Percentiles rank a stretch among this genome's conserved stretches.
Conservation (phyloP, 2,888 invertebrate species). For the Dascillus cervinus region DNA sequence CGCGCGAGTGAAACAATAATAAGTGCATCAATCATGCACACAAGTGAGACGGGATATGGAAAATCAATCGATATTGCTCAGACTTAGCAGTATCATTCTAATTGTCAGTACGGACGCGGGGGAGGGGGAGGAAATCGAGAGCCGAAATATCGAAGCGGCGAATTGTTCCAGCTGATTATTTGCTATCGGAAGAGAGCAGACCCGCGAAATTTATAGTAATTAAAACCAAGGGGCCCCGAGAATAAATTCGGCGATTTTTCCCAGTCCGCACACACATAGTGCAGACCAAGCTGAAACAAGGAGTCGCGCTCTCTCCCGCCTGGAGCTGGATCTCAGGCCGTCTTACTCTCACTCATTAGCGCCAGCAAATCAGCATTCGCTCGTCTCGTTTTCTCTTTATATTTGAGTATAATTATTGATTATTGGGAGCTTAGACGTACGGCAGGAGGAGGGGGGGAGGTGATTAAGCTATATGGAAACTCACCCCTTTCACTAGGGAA, state of each 20-base stretch:
- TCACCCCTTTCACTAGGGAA: constrained; percentile 44
- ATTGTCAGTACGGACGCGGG: constrained; percentile 32
- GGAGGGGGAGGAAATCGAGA: constrained; percentile 14
- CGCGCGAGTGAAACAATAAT: constrained; percentile 30
- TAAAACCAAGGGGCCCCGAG: no score
- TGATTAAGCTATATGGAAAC: constrained; percentile 54
- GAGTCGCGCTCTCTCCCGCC: constrained; percentile 34
- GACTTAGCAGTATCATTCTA: constrained; percentile 42
- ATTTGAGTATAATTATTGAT: constrained; percentile 57
- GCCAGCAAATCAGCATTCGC: constrained; percentile 36
- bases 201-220: no score
- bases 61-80: constrained; percentile 42
- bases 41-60: constrained; percentile 23
- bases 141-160: constrained; percentile 19
- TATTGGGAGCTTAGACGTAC: constrained; percentile 46
- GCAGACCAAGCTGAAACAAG: constrained; percentile 26
- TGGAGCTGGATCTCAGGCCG: constrained; percentile 12
- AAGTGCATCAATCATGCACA: constrained; percentile 33
- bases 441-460: constrained; percentile 40
- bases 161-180: constrained; percentile 14
- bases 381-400: constrained; percentile 46
- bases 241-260: no score
- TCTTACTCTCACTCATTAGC: constrained; percentile 29
- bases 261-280: no score
- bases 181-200: no score